Conservation (phyloP, 2,113 vertebrate genomes). For the Perccottus glenii region DNA sequence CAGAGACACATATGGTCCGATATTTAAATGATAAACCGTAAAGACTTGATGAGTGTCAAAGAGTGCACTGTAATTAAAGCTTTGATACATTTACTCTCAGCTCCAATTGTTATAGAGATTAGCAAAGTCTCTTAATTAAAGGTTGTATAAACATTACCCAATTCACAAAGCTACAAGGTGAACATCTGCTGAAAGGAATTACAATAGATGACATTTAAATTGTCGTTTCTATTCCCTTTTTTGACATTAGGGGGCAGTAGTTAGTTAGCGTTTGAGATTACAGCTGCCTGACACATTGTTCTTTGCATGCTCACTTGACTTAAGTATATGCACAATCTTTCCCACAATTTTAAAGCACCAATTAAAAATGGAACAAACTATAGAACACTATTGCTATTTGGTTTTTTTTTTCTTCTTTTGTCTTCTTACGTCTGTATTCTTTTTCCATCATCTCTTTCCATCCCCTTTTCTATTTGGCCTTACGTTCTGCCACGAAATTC, state of each 20-base stretch:
- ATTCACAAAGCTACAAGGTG: slow-evolving; percentile 71
- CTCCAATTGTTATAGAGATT: slow-evolving; percentile 55
- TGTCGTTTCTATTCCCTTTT: slow-evolving; percentile 31
- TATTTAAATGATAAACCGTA: slow-evolving; percentile 9
- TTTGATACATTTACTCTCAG: slow-evolving; percentile 44
- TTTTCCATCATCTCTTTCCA: slow-evolving; percentile 51
- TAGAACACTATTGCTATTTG: slow-evolving; percentile 33
- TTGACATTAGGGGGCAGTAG: slow-evolving; percentile 73
- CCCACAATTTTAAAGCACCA: slow-evolving; percentile 31
- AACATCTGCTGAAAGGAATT: slow-evolving; percentile 73
- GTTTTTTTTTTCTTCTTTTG: slow-evolving; percentile 49
- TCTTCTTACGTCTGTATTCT: slow-evolving; percentile 38
- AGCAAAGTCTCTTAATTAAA: slow-evolving; percentile 74
- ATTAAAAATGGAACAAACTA: slow-evolving; percentile 45
- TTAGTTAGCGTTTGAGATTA: slow-evolving; percentile 53
- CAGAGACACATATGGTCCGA: slow-evolving; percentile 15
- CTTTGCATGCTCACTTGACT: slow-evolving; percentile 33
- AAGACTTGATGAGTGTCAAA: slow-evolving; percentile 9
- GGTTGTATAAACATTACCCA: slow-evolving; percentile 66
- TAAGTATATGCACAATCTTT: slow-evolving; percentile 17
- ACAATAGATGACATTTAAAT: slow-evolving; percentile 36
- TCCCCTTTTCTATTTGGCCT: slow-evolving; percentile 66
- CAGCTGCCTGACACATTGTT: slow-evolving; percentile 11
- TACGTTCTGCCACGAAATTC: slow-evolving; percentile 72
- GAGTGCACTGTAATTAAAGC: slow-evolving; percentile 52